Percentiles rank a stretch among this genome's conserved stretches.
These are phyloP conservation scores for Sorex fumeus DNA, from an alignment of 2,113 vertebrate genomes.

Conservation along the genomic window DNA sequence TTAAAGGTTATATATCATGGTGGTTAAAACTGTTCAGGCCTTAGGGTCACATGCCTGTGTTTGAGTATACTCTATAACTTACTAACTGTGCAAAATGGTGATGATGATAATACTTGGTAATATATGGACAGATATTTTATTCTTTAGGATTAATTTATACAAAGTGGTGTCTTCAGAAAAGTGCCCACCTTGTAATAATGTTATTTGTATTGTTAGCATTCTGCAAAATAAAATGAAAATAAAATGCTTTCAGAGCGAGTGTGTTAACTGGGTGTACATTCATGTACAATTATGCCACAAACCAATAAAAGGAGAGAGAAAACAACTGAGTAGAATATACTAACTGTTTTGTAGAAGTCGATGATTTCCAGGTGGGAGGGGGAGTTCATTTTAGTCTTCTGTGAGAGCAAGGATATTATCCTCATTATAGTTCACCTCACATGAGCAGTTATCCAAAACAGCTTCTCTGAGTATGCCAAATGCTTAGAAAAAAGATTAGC, in stretches of 20 bases:
- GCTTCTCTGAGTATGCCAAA: slow-evolving; percentile 49
- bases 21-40: slow-evolving; percentile 42
- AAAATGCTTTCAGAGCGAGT: slow-evolving; percentile 1
- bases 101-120: slow-evolving; percentile 14
- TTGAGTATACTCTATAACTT: slow-evolving; percentile 36
- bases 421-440: slow-evolving; percentile 65
- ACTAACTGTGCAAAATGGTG: slow-evolving; percentile 16
- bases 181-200: slow-evolving; percentile 1
- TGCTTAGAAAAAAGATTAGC: slow-evolving; percentile 76
- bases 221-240: neutral
- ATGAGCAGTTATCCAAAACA: slow-evolving; percentile 77
- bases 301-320: slow-evolving; percentile 34
- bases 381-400: slow-evolving; percentile 69
- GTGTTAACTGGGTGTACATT: slow-evolving; percentile 29
- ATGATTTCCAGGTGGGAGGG: slow-evolving; percentile 77
- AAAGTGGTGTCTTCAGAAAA: slow-evolving; percentile 23
- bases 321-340: slow-evolving; percentile 55
- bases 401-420: slow-evolving; percentile 22
- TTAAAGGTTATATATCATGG: slow-evolving; percentile 7
- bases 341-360: slow-evolving; percentile 75
- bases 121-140: neutral
- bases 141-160: slow-evolving; percentile 40
- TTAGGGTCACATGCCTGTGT: slow-evolving; percentile 39
- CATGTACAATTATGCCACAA: slow-evolving; percentile 5
- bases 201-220: slow-evolving; percentile 18